These are phyloP conservation scores for Trichoplax adhaerens DNA, from an alignment of 37 sponge, comb jelly and placozoan genomes.

Conservation along the genomic window DNA sequence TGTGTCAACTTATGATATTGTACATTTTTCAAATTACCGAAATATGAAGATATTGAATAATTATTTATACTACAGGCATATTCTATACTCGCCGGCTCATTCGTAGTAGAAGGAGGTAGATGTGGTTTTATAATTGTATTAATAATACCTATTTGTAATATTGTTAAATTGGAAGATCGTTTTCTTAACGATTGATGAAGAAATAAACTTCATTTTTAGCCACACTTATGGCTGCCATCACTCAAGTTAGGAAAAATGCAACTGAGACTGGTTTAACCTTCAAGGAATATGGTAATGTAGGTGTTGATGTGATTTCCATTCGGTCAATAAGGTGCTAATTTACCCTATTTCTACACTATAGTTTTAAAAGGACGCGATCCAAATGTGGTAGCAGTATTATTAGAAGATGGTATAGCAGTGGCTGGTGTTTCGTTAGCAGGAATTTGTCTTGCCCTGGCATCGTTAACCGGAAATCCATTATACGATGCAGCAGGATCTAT, in stretches of 20 bases:
- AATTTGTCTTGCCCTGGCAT: slow-evolving; percentile 46
- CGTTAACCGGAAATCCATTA: slow-evolving; percentile 57
- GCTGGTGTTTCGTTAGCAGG: slow-evolving; percentile 67
- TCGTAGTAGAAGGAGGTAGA: slow-evolving; percentile 62
- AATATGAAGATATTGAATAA: not conserved
- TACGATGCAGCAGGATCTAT: slow-evolving; percentile 94
- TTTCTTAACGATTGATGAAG: not conserved
- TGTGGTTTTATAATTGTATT: not conserved
- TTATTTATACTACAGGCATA: slow-evolving; percentile 34
- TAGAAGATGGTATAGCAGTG: slow-evolving; percentile 96
- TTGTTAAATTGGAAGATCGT: not conserved
- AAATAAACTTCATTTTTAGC: slow-evolving; percentile 9
- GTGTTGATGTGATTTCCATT: not conserved
- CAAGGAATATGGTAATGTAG: slow-evolving; percentile 61
- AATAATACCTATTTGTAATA: not conserved
- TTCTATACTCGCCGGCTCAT: slow-evolving; percentile 56
- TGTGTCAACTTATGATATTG: not conserved
- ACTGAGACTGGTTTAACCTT: slow-evolving; percentile 42
- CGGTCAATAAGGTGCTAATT: not conserved
- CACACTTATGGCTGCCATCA: slow-evolving; percentile 57
- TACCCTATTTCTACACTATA: slow-evolving; percentile 6
- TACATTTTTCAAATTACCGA: not conserved
- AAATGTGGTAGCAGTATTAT: slow-evolving; percentile 82
- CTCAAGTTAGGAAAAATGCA: slow-evolving; percentile 64
- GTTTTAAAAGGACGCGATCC: slow-evolving; percentile 85